Evolutionary conservation across 2,113 vertebrate species (phyloP), one percentile per base, ranked within the genome.

Genomic region (Hemiscyllium ocellatum): DNA sequence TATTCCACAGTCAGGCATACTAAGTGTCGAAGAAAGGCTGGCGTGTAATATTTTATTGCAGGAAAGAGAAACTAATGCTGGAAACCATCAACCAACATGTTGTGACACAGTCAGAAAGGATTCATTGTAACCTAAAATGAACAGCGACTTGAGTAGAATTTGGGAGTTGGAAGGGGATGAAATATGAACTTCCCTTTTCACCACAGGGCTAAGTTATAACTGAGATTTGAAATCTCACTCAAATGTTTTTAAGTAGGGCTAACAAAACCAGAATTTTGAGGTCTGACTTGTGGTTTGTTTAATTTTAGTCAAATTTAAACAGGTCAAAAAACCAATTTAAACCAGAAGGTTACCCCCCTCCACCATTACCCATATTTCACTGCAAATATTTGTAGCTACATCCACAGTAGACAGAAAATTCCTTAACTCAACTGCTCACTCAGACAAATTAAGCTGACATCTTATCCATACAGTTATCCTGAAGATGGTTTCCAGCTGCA

Each of bases 251-350:
- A 61, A 90, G 47, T 90, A n/a, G 56, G 87, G 56, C 61, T 33
- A 65, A 90, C 29, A 13, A 61, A 90, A 90, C 24, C 52, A 52
- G 50, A 90, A 29, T 90, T 90, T 50, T 50, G n/a, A 52, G 85
- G 85, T 87, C 50, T 87, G 85, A 20, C 52, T 61, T 90, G 87
- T 90, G 52, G 87, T 90, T 90, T 90, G 87, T 52, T 61, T 90
- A 61, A n/a, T 33, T 90, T 61, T 19, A 65, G 52, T 61, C 22
- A 33, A 33, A 90, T 90, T 90, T 26, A 90, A 90, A 90, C 52
- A 15, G 37, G 37, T 83, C 37, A 83, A 22, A 83, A 83, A 83
- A 83, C 17, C 87, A 33, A 90, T 90, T 61, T 42, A 83, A 90
- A 52, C 26, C 87, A 90, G 50, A 90, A 90, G 87, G 26, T 52